These are phyloP conservation scores for Anguilla japonica DNA, from an alignment of 2,113 vertebrate species.

Conservation along the genomic window DNA sequence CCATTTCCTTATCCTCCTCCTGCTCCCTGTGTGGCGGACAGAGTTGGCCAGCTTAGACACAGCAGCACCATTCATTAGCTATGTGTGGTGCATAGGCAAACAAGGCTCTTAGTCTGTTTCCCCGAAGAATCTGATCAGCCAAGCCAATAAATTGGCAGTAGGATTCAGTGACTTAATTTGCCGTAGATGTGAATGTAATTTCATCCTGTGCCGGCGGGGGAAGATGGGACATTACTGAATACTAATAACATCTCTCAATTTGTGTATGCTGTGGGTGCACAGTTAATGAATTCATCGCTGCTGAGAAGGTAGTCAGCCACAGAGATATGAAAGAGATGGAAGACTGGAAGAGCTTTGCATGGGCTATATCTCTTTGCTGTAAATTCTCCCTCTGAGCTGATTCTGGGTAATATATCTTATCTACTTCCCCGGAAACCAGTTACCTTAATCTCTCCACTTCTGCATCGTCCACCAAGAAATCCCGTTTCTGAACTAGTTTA, in stretches of 20 bases:
- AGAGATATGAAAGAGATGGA: background rate
- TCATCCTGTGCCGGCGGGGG: background rate
- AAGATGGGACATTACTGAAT: background rate
- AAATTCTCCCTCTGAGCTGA: background rate
- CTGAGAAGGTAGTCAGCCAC: background rate
- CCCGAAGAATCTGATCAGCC: background rate
- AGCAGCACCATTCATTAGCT: background rate
- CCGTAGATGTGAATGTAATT: background rate
- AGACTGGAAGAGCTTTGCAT: background rate
- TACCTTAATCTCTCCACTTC: constrained; percentile 96
- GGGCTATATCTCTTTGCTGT: background rate
- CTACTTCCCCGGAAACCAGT: constrained; percentile 4
- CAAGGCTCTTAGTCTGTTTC: background rate
- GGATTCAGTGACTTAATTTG: background rate
- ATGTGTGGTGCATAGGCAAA: background rate
- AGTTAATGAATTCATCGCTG: background rate
- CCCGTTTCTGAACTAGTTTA: constrained; percentile 93
- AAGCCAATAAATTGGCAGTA: background rate
- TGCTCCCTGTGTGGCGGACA: constrained; percentile 74
- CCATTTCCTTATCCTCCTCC: constrained; percentile 98
- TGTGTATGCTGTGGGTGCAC: background rate
- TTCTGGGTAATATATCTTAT: background rate
- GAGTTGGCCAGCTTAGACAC: background rate
- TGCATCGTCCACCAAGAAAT: constrained; percentile 96
- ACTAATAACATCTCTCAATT: background rate